A percentile compares a stretch with the other conserved stretches of the same genome.
These are phyloP conservation scores for Eidolon helvum DNA, from an alignment of 2,113 vertebrate genomes.

Conservation along the genomic window DNA sequence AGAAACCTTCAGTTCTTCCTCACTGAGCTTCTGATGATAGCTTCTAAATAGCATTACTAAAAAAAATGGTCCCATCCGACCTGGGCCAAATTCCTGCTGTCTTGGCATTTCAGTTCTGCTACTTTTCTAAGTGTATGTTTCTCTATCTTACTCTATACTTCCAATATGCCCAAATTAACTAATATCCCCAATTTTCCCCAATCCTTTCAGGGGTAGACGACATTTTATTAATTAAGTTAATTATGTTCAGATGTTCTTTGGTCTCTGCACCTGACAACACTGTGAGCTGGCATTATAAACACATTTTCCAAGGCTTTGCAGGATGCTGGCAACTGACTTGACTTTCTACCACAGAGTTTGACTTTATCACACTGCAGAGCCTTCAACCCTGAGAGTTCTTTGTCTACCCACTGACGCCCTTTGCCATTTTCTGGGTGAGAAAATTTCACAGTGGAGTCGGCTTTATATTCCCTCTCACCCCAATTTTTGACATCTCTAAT, in stretches of 20 bases:
- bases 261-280: not conserved
- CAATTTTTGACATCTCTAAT: not conserved
- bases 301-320: not conserved
- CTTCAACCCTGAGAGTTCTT: not conserved
- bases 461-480: not conserved
- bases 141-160: not conserved
- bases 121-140: not conserved
- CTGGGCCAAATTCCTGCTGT: not conserved
- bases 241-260: not conserved
- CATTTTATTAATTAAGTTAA: not conserved
- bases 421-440: not conserved
- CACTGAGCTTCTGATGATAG: not conserved
- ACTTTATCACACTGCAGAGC: not conserved
- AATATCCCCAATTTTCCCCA: not conserved
- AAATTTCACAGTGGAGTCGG: not conserved
- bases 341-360: not conserved
- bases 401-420: rapidly evolving
- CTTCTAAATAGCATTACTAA: not conserved
- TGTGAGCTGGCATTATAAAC: not conserved
- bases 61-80: not conserved
- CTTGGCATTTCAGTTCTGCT: not conserved
- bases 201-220: not conserved
- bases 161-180: no score
- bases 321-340: not conserved
- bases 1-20: not conserved